phyloP scores from a whole-genome alignment of 1,140 invertebrate genomes.

The Cotesia glomerata region DNA sequence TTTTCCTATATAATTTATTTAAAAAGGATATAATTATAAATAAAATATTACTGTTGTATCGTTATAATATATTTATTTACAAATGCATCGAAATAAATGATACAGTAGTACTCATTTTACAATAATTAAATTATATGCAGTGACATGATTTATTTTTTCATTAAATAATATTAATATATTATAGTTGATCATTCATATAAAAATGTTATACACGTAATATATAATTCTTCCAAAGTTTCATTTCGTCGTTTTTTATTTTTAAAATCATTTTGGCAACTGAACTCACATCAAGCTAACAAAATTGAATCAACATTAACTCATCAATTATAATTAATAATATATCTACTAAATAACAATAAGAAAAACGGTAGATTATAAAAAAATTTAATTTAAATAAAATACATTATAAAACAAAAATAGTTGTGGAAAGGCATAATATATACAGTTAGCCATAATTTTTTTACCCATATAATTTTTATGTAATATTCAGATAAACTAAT shows the following conservation, averaged over 20 bases:
- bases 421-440: no score
- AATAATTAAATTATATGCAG: not conserved
- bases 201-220: not conserved
- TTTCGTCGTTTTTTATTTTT: not conserved
- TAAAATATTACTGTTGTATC: not conserved
- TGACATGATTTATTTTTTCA: not conserved
- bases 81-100: constrained; percentile 31
- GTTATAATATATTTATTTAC: constrained; percentile 31
- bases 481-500: no score
- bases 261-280: not conserved
- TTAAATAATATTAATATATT: constrained; percentile 3
- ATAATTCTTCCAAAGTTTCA: no score
- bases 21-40: constrained; percentile 1
- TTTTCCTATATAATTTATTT: no score
- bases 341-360: no score
- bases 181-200: not conserved
- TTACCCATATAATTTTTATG: no score
- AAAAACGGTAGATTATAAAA: no score
- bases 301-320: not conserved
- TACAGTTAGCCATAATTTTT: no score
- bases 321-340: not conserved
- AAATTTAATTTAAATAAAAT: no score
- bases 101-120: constrained; percentile 21
- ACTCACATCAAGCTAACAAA: not conserved
- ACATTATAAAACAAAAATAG: no score